phyloP scores from a whole-genome alignment of 2,113 vertebrate genomes.

The Marcusenius ussheri region DNA sequence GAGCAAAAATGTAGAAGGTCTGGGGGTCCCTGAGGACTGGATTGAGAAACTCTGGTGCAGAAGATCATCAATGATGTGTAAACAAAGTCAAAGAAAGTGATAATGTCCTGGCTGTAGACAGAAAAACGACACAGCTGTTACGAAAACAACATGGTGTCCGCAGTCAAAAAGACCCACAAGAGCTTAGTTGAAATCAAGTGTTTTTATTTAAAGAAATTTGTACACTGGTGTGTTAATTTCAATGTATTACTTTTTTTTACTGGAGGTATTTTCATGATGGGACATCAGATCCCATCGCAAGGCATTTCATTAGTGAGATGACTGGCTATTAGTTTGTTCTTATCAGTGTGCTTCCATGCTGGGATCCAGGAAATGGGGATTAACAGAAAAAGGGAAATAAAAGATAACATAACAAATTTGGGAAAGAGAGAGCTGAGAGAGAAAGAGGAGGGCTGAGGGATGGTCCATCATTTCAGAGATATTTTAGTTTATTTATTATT shows the following conservation, averaged over 20 bases:
- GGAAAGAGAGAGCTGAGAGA: slow-evolving; percentile 57
- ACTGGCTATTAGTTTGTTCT: slow-evolving; percentile 40
- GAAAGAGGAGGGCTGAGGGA: not conserved
- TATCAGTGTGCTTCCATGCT: slow-evolving; percentile 34
- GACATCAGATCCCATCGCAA: slow-evolving; percentile 51
- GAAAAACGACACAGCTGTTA: not conserved
- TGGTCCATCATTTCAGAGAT: not conserved
- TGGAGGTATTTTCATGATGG: slow-evolving; percentile 47
- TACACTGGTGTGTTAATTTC: slow-evolving; percentile 56
- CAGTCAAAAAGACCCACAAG: not conserved
- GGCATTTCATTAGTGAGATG: slow-evolving; percentile 47
- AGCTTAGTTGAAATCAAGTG: slow-evolving; percentile 44
- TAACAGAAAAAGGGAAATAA: slow-evolving; percentile 31
- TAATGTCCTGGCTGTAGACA: not conserved
- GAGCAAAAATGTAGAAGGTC: not conserved
- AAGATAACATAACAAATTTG: slow-evolving; percentile 37
- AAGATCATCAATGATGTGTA: not conserved
- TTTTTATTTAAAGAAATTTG: slow-evolving; percentile 69
- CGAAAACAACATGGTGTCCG: not conserved
- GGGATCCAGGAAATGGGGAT: slow-evolving; percentile 42
- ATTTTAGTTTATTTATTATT: not conserved
- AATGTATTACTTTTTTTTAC: slow-evolving; percentile 41
- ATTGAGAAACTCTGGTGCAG: not conserved
- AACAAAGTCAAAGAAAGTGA: not conserved
- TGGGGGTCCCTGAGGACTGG: not conserved